Percentiles rank a stretch among this genome's conserved stretches.
Evolutionary conservation across 1,140 invertebrate species (phyloP).

Genomic region (Scaptomyza hsui): DNA sequence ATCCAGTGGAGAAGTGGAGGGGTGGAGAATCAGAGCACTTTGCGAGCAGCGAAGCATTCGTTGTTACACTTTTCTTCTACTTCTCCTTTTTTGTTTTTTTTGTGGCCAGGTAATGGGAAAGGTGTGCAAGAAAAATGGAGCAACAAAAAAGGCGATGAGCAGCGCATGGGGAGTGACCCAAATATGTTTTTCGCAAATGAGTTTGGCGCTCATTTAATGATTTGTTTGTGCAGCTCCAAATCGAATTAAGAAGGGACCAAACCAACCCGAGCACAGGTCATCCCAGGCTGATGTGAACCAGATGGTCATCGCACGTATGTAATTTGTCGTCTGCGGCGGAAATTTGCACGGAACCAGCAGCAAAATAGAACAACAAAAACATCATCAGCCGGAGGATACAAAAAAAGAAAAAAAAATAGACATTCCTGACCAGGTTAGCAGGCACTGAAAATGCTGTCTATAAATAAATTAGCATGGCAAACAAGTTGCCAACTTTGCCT

Average conservation of each 20-base stretch:
- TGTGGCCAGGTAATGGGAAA: constrained; percentile 20
- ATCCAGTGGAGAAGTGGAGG: background rate
- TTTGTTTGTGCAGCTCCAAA: constrained; percentile 70
- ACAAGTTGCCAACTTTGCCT: constrained; percentile 60
- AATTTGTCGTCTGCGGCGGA: constrained; percentile 79
- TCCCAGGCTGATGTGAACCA: constrained; percentile 8
- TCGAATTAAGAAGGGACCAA: constrained; percentile 59
- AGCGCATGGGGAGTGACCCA: constrained; percentile 47
- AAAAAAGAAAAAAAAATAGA: constrained; percentile 13
- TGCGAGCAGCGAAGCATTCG: constrained; percentile 23
- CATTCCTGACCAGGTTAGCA: constrained; percentile 33
- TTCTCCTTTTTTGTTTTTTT: constrained; percentile 22
- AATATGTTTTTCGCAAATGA: constrained; percentile 71
- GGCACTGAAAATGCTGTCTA: constrained; percentile 57
- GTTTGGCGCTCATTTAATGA: constrained; percentile 72
- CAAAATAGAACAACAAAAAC: constrained; percentile 19
- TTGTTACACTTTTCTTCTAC: constrained; percentile 46
- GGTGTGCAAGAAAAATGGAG: constrained; percentile 24
- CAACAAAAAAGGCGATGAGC: constrained; percentile 1
- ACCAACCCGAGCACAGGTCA: background rate
- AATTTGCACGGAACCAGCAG: constrained; percentile 65
- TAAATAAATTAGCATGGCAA: constrained; percentile 81
- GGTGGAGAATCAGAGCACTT: background rate
- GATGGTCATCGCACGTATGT: constrained; percentile 64
- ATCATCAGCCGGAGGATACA: background rate